These are phyloP conservation scores for Rotaria macrura DNA, from an alignment of 2,888 invertebrate species.

Conservation along the genomic window DNA sequence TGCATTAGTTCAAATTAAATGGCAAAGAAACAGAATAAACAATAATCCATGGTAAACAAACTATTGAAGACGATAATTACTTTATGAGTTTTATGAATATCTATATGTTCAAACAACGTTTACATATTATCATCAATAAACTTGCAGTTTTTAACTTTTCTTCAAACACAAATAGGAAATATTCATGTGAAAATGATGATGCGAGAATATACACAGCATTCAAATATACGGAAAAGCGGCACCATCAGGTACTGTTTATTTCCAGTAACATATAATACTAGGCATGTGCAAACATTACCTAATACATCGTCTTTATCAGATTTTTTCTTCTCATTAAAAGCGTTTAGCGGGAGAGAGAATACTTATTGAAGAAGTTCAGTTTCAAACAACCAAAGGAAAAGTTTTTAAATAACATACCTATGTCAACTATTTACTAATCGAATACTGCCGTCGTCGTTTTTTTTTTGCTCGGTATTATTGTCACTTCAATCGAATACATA, in stretches of 20 bases:
- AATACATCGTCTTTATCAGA: neutral
- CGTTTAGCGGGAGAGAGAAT: neutral
- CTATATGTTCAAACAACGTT: neutral
- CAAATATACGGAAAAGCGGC: neutral
- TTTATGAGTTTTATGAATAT: neutral
- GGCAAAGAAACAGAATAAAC: neutral
- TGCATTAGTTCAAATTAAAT: neutral
- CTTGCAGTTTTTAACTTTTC: no score
- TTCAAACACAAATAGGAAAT: no score
- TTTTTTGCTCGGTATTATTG: neutral
- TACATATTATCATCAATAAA: no score
- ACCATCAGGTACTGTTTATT: neutral
- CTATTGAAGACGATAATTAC: neutral
- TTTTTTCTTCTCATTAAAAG: neutral
- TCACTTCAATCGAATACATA: constrained; percentile 1
- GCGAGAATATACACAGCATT: neutral
- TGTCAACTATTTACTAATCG: neutral
- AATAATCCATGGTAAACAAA: neutral
- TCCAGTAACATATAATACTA: neutral
- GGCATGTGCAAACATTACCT: neutral
- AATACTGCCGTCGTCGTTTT: neutral
- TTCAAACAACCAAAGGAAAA: no score
- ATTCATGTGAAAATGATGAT: neutral
- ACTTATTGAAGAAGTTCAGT: neutral
- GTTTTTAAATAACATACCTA: neutral